These are phyloP conservation scores for Stylophora pistillata DNA, from an alignment of 64 coral and sea anemone species.

Conservation along the genomic window DNA sequence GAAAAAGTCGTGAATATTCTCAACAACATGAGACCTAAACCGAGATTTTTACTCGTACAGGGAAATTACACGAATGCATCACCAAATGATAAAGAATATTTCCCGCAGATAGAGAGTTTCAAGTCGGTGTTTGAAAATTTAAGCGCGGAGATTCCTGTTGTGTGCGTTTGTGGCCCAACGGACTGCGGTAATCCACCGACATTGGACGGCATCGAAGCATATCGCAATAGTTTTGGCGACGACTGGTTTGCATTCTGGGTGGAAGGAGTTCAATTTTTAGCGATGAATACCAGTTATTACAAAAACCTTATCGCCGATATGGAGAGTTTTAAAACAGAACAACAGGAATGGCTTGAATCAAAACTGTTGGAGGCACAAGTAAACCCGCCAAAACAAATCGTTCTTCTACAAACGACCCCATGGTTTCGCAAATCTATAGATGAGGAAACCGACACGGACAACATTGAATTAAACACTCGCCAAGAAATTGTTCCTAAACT, in stretches of 20 bases:
- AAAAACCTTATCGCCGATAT: slow-evolving; percentile 17
- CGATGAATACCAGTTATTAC: slow-evolving; percentile 78
- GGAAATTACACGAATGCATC: slow-evolving; percentile 73
- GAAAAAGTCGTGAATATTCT: slow-evolving; percentile 52
- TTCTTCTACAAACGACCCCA: slow-evolving; percentile 69
- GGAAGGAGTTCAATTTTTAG: slow-evolving; percentile 92
- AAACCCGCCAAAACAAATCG: slow-evolving; percentile 80
- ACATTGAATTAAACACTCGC: slow-evolving; percentile 48
- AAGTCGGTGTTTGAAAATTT: slow-evolving; percentile 76
- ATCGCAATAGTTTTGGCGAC: slow-evolving; percentile 81
- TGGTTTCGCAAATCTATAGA: slow-evolving; percentile 73
- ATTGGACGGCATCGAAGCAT: slow-evolving; percentile 52
- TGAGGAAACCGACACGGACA: slow-evolving; percentile 47
- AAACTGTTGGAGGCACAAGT: slow-evolving; percentile 80
- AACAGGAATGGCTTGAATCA: slow-evolving; percentile 84
- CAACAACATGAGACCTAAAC: slow-evolving; percentile 80
- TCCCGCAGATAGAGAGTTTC: slow-evolving; percentile 77
- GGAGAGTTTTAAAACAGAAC: slow-evolving; percentile 56
- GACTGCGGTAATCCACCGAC: slow-evolving; percentile 64
- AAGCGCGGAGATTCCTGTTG: slow-evolving; percentile 67
- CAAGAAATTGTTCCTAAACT: slow-evolving; percentile 60
- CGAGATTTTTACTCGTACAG: slow-evolving; percentile 80
- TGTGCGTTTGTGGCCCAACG: slow-evolving; percentile 74
- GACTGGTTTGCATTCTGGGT: slow-evolving; percentile 96
- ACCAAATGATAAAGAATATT: slow-evolving; percentile 65